Base-by-base conservation (phyloP, 2,797 vertebrate genomes). In the Crax fasciolata region DNA sequence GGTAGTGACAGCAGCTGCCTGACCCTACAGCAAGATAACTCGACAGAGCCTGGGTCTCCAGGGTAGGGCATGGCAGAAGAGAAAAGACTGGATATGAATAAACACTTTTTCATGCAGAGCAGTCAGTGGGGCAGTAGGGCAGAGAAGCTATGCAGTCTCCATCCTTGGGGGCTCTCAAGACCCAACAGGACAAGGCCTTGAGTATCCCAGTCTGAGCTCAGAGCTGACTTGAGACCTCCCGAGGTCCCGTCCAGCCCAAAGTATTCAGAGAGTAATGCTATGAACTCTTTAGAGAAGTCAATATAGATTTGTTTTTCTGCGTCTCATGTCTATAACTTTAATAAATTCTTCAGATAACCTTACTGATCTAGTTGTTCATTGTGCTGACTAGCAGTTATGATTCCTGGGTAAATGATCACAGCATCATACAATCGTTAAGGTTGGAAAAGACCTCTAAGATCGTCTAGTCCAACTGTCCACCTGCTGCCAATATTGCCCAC, bases 291-390 rank as follows among this genome's bases (percentile, higher is more conserved):
- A 57, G 52, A 57, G 35, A 25, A 57, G 28, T 18, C 30, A 15
- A 24, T 63, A 49, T 39, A 63, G 28, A 32, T 62, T 51, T 88
- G n/a, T 78, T 88, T 39, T 43, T 66, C 52, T 66, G n/a, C n/a
- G 13, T 78, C 73, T 75, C 39, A 17, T 8, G 21, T n/a, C 32
- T 41, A 7, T 58, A 57, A 35, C 65, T 75, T 80, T 23, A 72
- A 52, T 61, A 78, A 77, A 59, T 74, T 89, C n/a, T 87, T 91
- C 63, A 87, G 67, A 92, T 57, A 87, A 94, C 71, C 54, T 86
- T 94, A 61, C 38, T 63, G 70, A 49, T 73, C 28, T 20, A 41
- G 27, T 76, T 54, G 44, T 30, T 89, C 57, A 24, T 68, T 76
- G 24, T 76, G 67, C 68, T 52, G 75, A 30, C 25, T 70, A 87